Conservation (phyloP, 2,113 vertebrate genomes). For the Laticauda laticaudata region DNA sequence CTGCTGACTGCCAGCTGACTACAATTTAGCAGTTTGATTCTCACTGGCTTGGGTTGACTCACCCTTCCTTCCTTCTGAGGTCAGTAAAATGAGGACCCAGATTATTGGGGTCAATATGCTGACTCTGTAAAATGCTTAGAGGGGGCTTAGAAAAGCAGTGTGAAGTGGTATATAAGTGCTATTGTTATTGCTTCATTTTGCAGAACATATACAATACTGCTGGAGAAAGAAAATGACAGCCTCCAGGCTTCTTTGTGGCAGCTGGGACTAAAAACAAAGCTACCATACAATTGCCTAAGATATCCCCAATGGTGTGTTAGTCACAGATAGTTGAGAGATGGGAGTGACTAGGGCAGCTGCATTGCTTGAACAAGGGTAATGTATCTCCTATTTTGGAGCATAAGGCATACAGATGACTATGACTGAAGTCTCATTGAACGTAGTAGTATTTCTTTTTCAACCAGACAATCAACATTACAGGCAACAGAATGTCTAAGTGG, state of each 20-base stretch:
- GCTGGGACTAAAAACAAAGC: neutral
- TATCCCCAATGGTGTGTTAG: neutral
- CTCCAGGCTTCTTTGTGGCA: neutral
- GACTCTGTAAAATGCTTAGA: too few relatives aligned
- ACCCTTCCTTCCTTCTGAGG: too few relatives aligned
- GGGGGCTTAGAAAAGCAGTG: too few relatives aligned
- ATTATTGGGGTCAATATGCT: too few relatives aligned
- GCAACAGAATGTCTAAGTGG: neutral
- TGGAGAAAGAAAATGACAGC: neutral
- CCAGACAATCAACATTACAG: neutral
- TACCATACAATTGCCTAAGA: neutral
- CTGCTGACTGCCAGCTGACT: too few relatives aligned
- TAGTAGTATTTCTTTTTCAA: neutral
- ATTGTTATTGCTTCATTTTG: neutral
- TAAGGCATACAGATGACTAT: neutral
- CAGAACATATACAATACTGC: neutral
- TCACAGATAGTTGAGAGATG: neutral
- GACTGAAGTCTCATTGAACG: neutral
- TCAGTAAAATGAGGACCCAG: too few relatives aligned
- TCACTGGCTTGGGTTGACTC: too few relatives aligned
- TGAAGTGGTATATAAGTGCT: too few relatives aligned
- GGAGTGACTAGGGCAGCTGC: neutral
- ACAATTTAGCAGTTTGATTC: too few relatives aligned
- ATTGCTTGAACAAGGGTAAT: neutral
- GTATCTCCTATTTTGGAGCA: neutral